Evolutionary conservation across 2,888 invertebrate species (phyloP), one percentile per base, ranked within the genome.

Genomic region (Hypena proboscidalis): DNA sequence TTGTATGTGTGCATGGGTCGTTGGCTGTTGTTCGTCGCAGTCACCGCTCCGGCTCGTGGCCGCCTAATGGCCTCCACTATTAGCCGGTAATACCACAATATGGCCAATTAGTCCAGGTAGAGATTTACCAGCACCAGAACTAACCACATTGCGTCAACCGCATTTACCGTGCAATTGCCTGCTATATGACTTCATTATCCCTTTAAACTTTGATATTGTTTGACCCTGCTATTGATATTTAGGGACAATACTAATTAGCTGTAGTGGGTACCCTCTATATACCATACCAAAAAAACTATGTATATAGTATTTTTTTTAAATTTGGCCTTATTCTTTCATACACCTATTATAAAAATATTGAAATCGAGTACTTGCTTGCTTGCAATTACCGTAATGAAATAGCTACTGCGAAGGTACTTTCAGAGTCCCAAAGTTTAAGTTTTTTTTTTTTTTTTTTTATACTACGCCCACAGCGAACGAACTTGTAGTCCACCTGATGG

Each of bases 91-190:
- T 72, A 56, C 71, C 73, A 77, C 75, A 78, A 79, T 78, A 74
- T 69, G 72, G 68, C 77, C 80, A 84, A 85, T 85, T 84, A 84
- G 77, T 70, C 76, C 70, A 70, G 70, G 58, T 70, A 74, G 69
- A 72, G 74, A 77, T 76, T 77, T 71, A 72, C 74, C 75, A 65
- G 58, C 54, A 66, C 57, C 65, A 58, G 62, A 64, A 62, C 67
- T 65, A 68, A 75, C 74, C 71, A 64, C 74, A 70, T 67, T 70
- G 64, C 67, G 66, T 66, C 63, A 70, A 77, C 75, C 70, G 62
- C 77, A 77, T 79, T 75, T 73, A 69, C 55, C 74, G 77, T 64
- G 68, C 74, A 73, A 75, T 77, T 73, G 74, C 74, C 71, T 54
- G 45, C 49, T 60, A 57, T 42, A 59, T 62, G 62, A 67, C 67